A percentile compares a stretch with the other conserved stretches of the same genome.
Evolutionary conservation across 1,140 invertebrate genomes (phyloP).

Genomic region (Mycetomoellerius zeteki): DNA sequence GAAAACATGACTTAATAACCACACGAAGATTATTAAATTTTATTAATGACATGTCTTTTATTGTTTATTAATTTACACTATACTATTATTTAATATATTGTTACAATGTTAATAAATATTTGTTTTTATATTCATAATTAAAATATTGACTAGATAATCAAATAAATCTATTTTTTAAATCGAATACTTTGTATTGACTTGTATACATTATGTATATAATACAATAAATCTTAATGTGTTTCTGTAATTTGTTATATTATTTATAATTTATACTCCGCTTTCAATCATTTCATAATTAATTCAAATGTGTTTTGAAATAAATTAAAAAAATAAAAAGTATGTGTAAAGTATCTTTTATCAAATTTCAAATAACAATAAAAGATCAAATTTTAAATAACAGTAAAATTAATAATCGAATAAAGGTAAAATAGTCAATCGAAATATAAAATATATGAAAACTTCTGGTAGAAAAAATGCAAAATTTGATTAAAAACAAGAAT

Average conservation of each 20-base stretch:
- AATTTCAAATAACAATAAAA: slow-evolving; percentile 7
- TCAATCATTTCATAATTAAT: background rate
- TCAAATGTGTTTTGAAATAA: background rate
- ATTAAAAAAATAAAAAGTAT: background rate
- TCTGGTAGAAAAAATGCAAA: background rate
- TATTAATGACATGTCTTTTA: background rate
- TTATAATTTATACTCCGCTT: background rate
- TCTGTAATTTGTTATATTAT: slow-evolving; percentile 10
- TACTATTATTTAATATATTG: background rate
- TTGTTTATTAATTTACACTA: background rate
- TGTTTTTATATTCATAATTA: background rate
- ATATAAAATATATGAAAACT: background rate
- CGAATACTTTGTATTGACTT: background rate
- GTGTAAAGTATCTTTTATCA: background rate
- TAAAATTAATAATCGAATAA: background rate
- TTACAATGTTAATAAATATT: background rate
- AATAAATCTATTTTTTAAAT: slow-evolving; percentile 2
- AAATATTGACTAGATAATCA: background rate
- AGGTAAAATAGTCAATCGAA: background rate
- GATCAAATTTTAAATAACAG: too few species aligned
- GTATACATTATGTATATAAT: slow-evolving; percentile 7
- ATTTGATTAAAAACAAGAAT: slow-evolving; percentile 1
- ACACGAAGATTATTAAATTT: background rate
- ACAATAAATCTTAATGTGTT: slow-evolving; percentile 2
- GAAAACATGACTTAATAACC: background rate